phyloP scores from a whole-genome alignment of 2,888 invertebrate genomes.

The Andricus curvator region DNA sequence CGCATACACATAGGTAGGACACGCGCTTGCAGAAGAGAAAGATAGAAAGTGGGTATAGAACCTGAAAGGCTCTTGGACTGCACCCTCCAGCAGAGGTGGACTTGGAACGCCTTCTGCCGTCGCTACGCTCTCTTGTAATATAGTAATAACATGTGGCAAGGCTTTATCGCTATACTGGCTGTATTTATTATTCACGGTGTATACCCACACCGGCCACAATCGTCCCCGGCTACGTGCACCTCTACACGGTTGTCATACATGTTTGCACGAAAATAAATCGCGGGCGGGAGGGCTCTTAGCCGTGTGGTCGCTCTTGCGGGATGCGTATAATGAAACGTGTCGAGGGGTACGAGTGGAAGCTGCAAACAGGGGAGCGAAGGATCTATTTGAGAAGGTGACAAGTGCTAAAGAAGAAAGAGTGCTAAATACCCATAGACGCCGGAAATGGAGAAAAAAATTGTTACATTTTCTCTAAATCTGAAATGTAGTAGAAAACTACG shows the following conservation, averaged over 20 bases:
- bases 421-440: background rate
- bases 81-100: constrained; percentile 40
- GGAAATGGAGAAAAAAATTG: background rate
- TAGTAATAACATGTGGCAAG: constrained; percentile 41
- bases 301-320: constrained; percentile 17
- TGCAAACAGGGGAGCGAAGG: background rate
- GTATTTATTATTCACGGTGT: constrained; percentile 39
- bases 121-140: constrained; percentile 39
- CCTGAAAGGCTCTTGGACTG: constrained; percentile 25
- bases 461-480: too few relatives aligned
- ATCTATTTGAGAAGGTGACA: background rate
- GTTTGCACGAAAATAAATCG: constrained; percentile 37
- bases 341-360: background rate
- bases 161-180: constrained; percentile 37
- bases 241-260: constrained; percentile 21
- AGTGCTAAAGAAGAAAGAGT: background rate
- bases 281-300: constrained; percentile 15
- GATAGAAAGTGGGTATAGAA: constrained; percentile 41
- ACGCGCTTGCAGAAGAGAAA: constrained; percentile 47
- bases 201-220: constrained; percentile 15
- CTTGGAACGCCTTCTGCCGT: constrained; percentile 31
- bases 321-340: constrained; percentile 9
- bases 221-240: constrained; percentile 12
- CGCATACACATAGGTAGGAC: constrained; percentile 42
- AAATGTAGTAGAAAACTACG: too few relatives aligned